Percentiles rank a stretch among this genome's conserved stretches.
Conservation (phyloP, 2,888 invertebrate genomes). For the Agrotis ipsilon region DNA sequence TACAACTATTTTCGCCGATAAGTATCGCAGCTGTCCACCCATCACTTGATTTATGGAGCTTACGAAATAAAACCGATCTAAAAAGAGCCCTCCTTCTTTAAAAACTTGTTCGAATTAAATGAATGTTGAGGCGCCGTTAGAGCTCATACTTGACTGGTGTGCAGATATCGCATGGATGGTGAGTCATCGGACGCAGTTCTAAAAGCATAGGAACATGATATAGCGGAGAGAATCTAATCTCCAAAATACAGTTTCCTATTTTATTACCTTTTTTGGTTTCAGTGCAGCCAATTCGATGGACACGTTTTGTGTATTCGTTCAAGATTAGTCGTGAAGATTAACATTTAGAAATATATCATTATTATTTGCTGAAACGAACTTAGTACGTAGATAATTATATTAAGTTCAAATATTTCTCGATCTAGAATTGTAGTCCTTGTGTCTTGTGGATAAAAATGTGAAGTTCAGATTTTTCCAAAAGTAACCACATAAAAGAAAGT, state of each 20-base stretch:
- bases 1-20: conserved; percentile 76
- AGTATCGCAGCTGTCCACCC: conserved; percentile 78
- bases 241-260: conserved; percentile 43
- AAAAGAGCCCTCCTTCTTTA: conserved; percentile 65
- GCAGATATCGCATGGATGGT: conserved; percentile 56
- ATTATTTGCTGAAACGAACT: background rate
- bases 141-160: conserved; percentile 58
- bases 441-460: too few relatives aligned
- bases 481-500: too few relatives aligned
- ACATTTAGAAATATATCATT: background rate
- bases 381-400: background rate
- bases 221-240: conserved; percentile 42
- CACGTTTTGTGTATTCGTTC: conserved; percentile 4
- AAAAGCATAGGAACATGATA: conserved; percentile 51
- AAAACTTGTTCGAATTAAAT: conserved; percentile 59
- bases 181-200: conserved; percentile 66
- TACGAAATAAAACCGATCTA: conserved; percentile 63
- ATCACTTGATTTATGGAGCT: conserved; percentile 79
- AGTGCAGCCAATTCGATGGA: conserved; percentile 7
- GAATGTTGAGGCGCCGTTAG: conserved; percentile 37
- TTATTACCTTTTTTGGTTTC: conserved; percentile 16
- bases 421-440: background rate
- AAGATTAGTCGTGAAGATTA: background rate
- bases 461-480: too few relatives aligned
- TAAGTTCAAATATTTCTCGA: background rate